Percentiles rank a stretch among this genome's conserved stretches.
Evolutionary conservation across 1,140 invertebrate genomes (phyloP).

Genomic region (Papilio aristodemus): DNA sequence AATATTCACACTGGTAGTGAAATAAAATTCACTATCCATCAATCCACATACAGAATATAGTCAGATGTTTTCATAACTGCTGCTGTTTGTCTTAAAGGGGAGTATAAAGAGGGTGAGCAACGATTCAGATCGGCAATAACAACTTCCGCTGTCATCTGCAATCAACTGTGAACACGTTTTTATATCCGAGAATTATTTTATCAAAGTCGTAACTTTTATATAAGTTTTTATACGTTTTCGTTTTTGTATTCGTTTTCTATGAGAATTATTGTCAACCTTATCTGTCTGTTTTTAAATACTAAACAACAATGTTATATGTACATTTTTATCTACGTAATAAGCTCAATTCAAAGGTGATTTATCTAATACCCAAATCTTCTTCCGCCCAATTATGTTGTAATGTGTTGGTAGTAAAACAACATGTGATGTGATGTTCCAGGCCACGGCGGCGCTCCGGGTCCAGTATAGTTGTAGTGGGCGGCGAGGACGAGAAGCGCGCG

Average conservation of each 20-base stretch:
- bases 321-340: no score
- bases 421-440: conserved; percentile 74
- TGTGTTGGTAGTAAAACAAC: background rate
- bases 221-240: no score
- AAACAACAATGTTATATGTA: no score
- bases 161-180: background rate
- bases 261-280: no score
- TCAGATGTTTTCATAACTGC: no score
- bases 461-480: conserved; percentile 85
- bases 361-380: no score
- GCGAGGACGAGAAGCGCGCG: conserved; percentile 79
- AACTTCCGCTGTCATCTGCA: background rate
- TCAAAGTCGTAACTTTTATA: background rate
- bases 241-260: no score
- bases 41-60: no score
- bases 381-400: background rate
- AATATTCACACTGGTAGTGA: no score
- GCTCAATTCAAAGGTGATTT: no score
- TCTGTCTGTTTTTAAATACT: no score
- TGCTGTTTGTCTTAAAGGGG: conserved; percentile 7
- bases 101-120: background rate
- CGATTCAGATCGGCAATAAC: background rate
- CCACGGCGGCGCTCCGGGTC: conserved; percentile 84
- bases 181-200: background rate
- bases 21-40: no score